phyloP scores from a whole-genome alignment of 2,888 invertebrate species.

The Eupithecia inturbata region DNA sequence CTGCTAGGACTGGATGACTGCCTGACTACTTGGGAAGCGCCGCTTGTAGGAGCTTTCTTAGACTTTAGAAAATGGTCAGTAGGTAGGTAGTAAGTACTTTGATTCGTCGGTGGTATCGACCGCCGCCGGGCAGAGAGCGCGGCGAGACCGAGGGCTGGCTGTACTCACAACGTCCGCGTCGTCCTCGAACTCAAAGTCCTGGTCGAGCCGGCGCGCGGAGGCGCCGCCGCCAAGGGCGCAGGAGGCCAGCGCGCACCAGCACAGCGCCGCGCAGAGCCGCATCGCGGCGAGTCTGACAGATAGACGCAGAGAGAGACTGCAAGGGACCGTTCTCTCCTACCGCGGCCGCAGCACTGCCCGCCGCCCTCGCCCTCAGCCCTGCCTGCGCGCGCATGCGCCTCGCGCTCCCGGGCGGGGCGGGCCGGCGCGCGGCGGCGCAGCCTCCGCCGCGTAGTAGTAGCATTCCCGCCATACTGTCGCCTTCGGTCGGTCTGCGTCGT shows the following conservation, averaged over 20 bases:
- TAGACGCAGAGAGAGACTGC: constrained; percentile 17
- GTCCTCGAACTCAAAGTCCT: constrained; percentile 80
- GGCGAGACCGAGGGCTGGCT: neutral
- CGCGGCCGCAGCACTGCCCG: constrained; percentile 9
- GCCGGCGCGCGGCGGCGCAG: neutral
- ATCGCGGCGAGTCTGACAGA: constrained; percentile 24
- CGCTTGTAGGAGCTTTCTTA: neutral
- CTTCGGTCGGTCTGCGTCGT: too few relatives aligned
- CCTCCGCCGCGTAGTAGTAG: neutral
- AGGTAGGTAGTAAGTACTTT: neutral
- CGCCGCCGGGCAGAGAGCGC: constrained; percentile 16
- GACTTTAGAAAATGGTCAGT: too few relatives aligned
- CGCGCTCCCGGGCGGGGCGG: neutral
- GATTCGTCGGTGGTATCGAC: constrained; percentile 24
- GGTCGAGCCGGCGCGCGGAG: constrained; percentile 59
- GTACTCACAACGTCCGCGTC: constrained; percentile 59
- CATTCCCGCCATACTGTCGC: too few relatives aligned
- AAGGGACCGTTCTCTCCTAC: constrained; percentile 16
- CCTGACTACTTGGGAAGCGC: too few relatives aligned
- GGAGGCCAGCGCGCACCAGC: neutral
- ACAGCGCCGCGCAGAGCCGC: constrained; percentile 42
- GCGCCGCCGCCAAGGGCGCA: constrained; percentile 49
- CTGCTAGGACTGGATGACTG: too few relatives aligned
- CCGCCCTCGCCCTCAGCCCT: neutral
- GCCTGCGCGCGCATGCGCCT: neutral